Evolutionary conservation across 2,888 invertebrate genomes (phyloP).

Genomic region (Horisme vitalbata): DNA sequence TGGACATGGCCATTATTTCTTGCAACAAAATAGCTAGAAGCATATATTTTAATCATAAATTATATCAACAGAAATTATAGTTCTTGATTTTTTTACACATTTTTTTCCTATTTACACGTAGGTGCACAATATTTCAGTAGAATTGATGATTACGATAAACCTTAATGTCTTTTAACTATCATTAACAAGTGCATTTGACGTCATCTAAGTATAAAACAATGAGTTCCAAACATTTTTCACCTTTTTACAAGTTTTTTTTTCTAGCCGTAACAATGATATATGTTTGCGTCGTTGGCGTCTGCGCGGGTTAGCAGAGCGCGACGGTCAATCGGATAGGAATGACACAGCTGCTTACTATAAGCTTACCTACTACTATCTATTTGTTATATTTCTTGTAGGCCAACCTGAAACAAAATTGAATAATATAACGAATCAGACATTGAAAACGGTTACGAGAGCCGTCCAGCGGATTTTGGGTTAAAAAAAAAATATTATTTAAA

Average conservation of each 20-base stretch:
- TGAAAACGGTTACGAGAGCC: too few relatives aligned
- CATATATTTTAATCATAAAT: not conserved
- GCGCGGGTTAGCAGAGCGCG: constrained; percentile 34
- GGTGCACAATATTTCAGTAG: constrained; percentile 5
- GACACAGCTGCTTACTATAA: constrained; percentile 52
- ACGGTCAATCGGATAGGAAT: constrained; percentile 46
- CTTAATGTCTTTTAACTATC: constrained; percentile 1
- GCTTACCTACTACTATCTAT: constrained; percentile 46
- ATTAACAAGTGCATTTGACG: constrained; percentile 20
- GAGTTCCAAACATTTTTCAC: constrained; percentile 1
- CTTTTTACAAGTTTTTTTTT: constrained; percentile 13
- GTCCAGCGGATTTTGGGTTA: too few relatives aligned
- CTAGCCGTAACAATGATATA: constrained; percentile 11
- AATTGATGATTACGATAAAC: constrained; percentile 3
- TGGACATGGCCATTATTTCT: not conserved
- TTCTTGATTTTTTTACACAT: constrained; percentile 9
- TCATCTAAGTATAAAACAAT: constrained; percentile 7
- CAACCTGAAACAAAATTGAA: constrained; percentile 72
- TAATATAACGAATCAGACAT: too few relatives aligned
- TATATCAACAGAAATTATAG: not conserved
- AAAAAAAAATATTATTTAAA: too few relatives aligned
- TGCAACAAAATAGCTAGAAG: not conserved
- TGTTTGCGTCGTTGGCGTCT: constrained; percentile 3
- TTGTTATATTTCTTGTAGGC: constrained; percentile 82
- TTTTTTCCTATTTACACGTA: constrained; percentile 14